Evolutionary conservation across 2,797 vertebrate genomes (phyloP), one percentile per base, ranked within the genome.

Genomic region (Anguilla marmorata): DNA sequence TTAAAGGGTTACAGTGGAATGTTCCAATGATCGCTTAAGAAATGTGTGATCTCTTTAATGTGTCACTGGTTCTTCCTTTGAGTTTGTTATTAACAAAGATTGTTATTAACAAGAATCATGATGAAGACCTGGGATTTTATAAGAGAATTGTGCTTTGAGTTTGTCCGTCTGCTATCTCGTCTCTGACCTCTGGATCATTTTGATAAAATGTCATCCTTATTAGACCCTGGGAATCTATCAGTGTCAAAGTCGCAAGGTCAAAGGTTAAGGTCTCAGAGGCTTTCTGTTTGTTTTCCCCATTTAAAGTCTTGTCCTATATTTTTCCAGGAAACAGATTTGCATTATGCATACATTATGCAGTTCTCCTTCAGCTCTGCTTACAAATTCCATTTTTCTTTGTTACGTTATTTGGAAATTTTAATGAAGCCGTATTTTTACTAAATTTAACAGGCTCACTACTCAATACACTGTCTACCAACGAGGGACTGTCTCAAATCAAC

Each of bases 231-330:
- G 33, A 45, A 37, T 37, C 33, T 74, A 19, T 41, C 74, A 79
- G 74, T 79, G 41, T 79, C 0, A 19, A 79, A 37, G 74, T 79
- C 33, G 6, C 74, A 21, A 24, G 74, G 14, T 37, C 72, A 76
- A 76, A 76, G 66, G 30, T 79, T 3, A 79, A 33, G 37, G 74
- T 79, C 74, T 30, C 74, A 79, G 33, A 79, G 74, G 37, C 74
- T 41, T 79, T 45, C 74, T 79, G 74, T 79, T 12, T 79, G 33
- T 79, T 41, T 79, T 74, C 27, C 30, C 74, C 74, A 19, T 41
- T 41, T 45, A 33, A 2, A 74, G n/a, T 66, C 9, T 1, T 2
- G 60, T 66, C 60, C 60, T n/a, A 66, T 27, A 66, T 66, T 66
- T 66, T 66, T 66, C 24, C n/a, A 7, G 63, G 63, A 66, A 66